These are phyloP conservation scores for Spinus pinus DNA, from an alignment of 2,797 vertebrate species.

Conservation along the genomic window DNA sequence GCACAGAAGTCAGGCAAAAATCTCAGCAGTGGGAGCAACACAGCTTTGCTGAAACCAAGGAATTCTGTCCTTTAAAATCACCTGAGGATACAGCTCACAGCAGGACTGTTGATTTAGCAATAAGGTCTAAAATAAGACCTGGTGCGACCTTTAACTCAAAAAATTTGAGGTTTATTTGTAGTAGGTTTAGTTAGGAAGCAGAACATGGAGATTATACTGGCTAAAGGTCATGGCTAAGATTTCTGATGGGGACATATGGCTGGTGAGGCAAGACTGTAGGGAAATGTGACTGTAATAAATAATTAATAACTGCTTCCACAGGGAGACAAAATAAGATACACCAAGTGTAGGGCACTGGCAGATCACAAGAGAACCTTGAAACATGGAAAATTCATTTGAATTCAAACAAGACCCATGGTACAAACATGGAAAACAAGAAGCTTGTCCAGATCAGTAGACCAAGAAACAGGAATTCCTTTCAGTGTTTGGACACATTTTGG, in stretches of 20 bases:
- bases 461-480: background rate
- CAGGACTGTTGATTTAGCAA: background rate
- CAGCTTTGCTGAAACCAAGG: background rate
- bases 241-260: background rate
- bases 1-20: background rate
- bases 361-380: background rate
- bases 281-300: background rate
- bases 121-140: background rate
- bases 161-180: background rate
- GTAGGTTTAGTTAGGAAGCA: background rate
- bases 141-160: background rate
- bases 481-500: background rate
- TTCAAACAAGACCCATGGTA: background rate
- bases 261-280: background rate
- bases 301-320: background rate
- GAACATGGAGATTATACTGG: background rate
- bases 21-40: background rate
- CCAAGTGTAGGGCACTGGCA: background rate
- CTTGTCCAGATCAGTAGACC: background rate
- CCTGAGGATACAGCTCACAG: background rate
- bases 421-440: background rate
- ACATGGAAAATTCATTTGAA: background rate
- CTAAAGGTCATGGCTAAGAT: background rate
- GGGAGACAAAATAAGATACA: background rate
- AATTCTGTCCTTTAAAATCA: background rate